Conservation (phyloP, 2,797 vertebrate species). For the Manis crassicaudata region DNA sequence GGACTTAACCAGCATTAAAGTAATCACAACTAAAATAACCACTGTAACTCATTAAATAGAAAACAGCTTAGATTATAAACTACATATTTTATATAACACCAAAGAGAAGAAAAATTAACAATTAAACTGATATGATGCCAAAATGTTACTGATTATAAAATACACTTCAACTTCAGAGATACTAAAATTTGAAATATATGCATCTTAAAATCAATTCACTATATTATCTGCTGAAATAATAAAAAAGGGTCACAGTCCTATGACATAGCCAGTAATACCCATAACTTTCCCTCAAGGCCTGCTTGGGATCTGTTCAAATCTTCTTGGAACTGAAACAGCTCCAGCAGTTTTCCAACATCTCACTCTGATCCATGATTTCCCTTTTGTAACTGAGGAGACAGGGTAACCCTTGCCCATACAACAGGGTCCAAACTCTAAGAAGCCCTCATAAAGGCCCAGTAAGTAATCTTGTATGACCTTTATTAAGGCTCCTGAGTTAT, state of each 20-base stretch:
- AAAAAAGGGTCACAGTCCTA: neutral
- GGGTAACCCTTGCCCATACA: neutral
- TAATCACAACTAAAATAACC: slow-evolving; percentile 51
- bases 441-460: neutral
- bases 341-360: neutral
- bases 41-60: neutral
- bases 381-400: neutral
- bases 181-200: slow-evolving; percentile 41
- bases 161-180: slow-evolving; percentile 26
- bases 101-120: slow-evolving; percentile 34
- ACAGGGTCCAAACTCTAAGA: neutral
- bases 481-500: neutral
- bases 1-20: slow-evolving; percentile 37
- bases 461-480: neutral
- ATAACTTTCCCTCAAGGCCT: neutral
- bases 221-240: neutral
- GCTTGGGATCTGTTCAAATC: neutral
- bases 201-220: slow-evolving; percentile 39
- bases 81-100: slow-evolving; percentile 39
- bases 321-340: neutral
- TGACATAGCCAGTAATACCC: neutral
- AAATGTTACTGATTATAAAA: slow-evolving; percentile 39
- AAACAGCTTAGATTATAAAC: neutral
- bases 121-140: neutral
- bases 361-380: neutral